Evolutionary conservation across 2,797 vertebrate genomes (phyloP).

Genomic region (Enteromius treurensis): DNA sequence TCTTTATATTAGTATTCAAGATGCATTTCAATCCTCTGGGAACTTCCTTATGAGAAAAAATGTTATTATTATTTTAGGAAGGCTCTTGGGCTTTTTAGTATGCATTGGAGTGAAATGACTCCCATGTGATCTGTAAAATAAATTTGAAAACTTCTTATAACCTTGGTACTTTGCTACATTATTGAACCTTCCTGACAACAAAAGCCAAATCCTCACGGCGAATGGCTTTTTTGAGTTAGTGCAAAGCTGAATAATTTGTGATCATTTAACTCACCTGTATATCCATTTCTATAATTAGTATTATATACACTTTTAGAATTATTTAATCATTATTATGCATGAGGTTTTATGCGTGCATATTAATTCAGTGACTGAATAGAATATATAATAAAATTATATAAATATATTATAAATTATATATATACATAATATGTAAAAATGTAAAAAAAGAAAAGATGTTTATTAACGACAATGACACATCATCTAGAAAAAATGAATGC

Average conservation of each 20-base stretch:
- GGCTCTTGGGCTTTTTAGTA: background rate
- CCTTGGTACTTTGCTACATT: constrained; percentile 33
- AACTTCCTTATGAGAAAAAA: constrained; percentile 1
- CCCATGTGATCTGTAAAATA: background rate
- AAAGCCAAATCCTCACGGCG: background rate
- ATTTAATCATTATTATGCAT: background rate
- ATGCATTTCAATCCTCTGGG: background rate
- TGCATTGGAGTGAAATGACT: background rate
- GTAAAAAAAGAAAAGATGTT: background rate
- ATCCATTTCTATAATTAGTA: background rate
- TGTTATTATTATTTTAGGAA: background rate
- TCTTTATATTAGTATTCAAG: background rate
- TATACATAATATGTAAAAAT: too few relatives aligned
- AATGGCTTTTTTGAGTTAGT: background rate
- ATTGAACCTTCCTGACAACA: constrained; percentile 16
- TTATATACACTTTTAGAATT: background rate
- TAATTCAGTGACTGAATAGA: background rate
- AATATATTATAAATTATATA: background rate
- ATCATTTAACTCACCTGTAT: background rate
- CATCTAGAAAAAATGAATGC: background rate
- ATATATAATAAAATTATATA: background rate
- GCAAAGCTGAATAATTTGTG: background rate
- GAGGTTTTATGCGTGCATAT: background rate
- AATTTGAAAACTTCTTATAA: constrained; percentile 8
- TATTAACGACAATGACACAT: background rate